Conservation (phyloP, 2,113 vertebrate genomes). For the Pterocles gutturalis region DNA sequence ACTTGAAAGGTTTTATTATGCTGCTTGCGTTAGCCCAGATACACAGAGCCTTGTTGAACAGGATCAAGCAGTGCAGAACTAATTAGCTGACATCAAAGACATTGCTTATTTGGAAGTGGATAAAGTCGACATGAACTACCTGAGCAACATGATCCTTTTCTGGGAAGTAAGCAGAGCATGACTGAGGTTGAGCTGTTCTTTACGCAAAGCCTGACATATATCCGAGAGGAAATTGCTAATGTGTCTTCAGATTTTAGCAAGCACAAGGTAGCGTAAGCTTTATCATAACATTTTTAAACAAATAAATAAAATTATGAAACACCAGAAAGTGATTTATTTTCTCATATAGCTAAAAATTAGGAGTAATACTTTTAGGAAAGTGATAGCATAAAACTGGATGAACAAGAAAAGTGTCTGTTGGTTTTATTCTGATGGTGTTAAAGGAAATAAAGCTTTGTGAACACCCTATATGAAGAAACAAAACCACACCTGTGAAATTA, state of each 20-base stretch:
- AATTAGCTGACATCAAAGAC: slow-evolving; percentile 31
- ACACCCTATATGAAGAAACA: neutral
- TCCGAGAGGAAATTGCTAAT: neutral
- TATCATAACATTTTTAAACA: neutral
- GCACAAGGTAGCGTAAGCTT: neutral
- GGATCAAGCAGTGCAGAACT: slow-evolving; percentile 9
- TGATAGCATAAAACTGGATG: neutral
- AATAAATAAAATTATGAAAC: neutral
- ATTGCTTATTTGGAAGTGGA: neutral
- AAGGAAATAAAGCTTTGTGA: neutral
- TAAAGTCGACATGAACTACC: neutral
- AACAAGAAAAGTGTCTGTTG: neutral
- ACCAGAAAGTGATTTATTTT: neutral
- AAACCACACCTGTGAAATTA: neutral
- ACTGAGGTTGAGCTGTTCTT: neutral
- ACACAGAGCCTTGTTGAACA: neutral
- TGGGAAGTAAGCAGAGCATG: slow-evolving; percentile 13
- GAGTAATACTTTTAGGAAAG: neutral
- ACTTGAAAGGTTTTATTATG: neutral
- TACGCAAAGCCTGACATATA: neutral
- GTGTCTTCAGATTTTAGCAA: neutral
- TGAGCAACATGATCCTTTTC: neutral
- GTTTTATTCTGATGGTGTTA: neutral
- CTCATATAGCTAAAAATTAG: neutral
- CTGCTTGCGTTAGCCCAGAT: neutral